Evolutionary conservation across 2,888 invertebrate species (phyloP), one percentile per base, ranked within the genome.

Genomic region (Latrodectus hesperus): DNA sequence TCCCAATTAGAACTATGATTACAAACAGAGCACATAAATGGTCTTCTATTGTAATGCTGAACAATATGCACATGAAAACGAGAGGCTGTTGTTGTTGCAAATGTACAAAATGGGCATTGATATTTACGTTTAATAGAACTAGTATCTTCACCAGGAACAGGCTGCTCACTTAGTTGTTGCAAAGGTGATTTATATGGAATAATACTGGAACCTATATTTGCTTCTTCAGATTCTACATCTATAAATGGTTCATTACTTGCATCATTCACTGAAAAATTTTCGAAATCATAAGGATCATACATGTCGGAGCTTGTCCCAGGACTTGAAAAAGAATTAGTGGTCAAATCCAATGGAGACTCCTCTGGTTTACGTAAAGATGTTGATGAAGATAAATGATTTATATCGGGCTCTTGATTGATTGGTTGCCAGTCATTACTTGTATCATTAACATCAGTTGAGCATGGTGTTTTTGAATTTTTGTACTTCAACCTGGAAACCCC

Each of bases 1-100:
- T 98, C 95, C 98, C 98, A 98, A 92, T 98, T 98, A 52, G 98
- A 98, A 90, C 97, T 95, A 92, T 98, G 97, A 80, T 96, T 95
- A 93, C 98, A 99, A 17, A 96, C 94, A 0, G 98, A 98, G 93
- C 99, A 99, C 93, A 98, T 97, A 92, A 98, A 99, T 0, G 98
- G 98, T 92, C 97, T 97, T 92, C 89, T 96, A 92, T 97, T 97
- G 90, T 97, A 94, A 92, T 98, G 98, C 1, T 97, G 97, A 14
- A 97, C 97, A 90, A 97, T 97, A 92, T 98, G 98, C 8, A 97
- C 97, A 92, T 97, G 97, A 92, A 98, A 98, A 89, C 97, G 94
- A 49, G 97, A 97, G 12, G 97, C 97, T 16, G 97, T 97, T 14
- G 96, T 96, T 9, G 97, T 97, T 96, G 97, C 97, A 92, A 97